phyloP scores from a whole-genome alignment of 2,888 invertebrate species.

The Melanotus villosus region DNA sequence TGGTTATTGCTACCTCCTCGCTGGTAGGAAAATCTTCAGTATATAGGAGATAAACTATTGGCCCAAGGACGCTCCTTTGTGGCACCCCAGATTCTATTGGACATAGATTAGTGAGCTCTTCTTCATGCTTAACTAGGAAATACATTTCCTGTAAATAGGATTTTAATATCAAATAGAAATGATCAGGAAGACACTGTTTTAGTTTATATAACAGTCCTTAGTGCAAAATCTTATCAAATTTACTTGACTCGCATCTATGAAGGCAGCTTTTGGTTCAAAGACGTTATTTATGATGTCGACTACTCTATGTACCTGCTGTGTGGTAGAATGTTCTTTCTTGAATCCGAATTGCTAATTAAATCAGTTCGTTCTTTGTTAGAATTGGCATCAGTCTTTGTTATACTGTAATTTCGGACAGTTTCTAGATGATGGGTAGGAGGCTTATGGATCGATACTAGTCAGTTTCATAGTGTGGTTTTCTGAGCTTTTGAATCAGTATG shows the following conservation, averaged over 20 bases:
- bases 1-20: neutral
- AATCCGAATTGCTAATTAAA: neutral
- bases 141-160: too few species aligned
- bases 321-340: too few species aligned
- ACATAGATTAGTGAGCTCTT: too few species aligned
- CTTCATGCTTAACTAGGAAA: too few species aligned
- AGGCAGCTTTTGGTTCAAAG: neutral
- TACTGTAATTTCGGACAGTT: neutral
- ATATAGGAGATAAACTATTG: neutral
- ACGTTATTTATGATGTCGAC: neutral
- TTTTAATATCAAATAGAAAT: too few species aligned
- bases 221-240: too few species aligned
- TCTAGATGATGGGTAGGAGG: neutral
- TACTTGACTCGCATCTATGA: slow-evolving; percentile 3
- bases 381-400: neutral
- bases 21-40: neutral
- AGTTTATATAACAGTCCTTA: neutral
- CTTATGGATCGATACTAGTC: neutral
- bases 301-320: too few species aligned
- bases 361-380: neutral
- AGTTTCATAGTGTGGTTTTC: neutral
- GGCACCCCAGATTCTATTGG: too few species aligned
- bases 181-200: too few species aligned
- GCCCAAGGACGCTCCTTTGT: too few species aligned
- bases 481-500: neutral